Evolutionary conservation across 2,888 invertebrate genomes (phyloP), one percentile per base, ranked within the genome.

Genomic region (Tineola bisselliella): DNA sequence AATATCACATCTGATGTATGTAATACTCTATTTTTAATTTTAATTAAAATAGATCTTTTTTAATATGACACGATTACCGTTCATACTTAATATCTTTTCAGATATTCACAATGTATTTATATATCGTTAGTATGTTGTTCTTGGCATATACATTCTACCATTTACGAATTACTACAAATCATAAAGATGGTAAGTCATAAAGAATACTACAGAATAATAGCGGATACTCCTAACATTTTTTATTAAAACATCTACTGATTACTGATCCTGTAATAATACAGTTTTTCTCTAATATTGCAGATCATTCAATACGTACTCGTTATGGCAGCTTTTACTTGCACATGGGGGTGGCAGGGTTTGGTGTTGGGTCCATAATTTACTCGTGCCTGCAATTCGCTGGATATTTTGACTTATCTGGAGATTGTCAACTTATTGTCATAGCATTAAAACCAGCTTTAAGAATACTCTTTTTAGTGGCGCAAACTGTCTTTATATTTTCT

Each of bases 31-130:
- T n/a, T n/a, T n/a, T n/a, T n/a, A n/a, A n/a, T n/a, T n/a, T n/a
- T n/a, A n/a, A n/a, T n/a, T 44, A 3, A 44, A 44, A 8, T 13
- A 5, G 25, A 25, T 25, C 2, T 25, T 25, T 25, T 25, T 25
- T 25, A 4, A 25, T n/a, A 25, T 25, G 25, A 25, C 2, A 25
- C 25, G 25, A 25, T 25, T 25, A 25, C 6, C 2, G 6, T 25
- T 25, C 3, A 43, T 43, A 8, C 8, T 43, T 43, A 2, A 43
- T 6, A 6, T 43, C 2, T 62, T 76, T 79, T 65, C 77, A 93
- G 89, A 88, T 90, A 13, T 93, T 92, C 73, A 92, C 93, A 69
- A 87, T 93, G 69, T 93, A 93, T 72, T 87, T 93, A 62, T 93
- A 93, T 73, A 79, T 90, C 63, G 90, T 90, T 59, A 92, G 92